Evolutionary conservation across 2,113 vertebrate species (phyloP).

Genomic region (Phrynosoma blainvillii): DNA sequence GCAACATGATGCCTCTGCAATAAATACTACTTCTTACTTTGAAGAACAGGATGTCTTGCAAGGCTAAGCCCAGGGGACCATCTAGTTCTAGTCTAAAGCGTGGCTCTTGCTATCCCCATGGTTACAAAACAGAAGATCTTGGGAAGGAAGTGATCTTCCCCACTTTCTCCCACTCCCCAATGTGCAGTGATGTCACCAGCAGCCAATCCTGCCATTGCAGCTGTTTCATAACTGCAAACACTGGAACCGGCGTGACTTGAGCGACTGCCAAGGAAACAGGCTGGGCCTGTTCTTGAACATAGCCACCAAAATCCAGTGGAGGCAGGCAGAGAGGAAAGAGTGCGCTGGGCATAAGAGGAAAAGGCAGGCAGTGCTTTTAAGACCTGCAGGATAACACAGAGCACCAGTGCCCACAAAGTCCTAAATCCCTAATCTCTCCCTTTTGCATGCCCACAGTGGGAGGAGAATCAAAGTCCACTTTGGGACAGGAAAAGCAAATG

Average conservation of each 20-base stretch:
- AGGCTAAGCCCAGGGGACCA: neutral
- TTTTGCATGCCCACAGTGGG: neutral
- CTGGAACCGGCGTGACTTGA: neutral
- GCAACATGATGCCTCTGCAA: neutral
- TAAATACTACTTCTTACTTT: neutral
- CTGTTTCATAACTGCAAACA: slow-evolving; percentile 25
- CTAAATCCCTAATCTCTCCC: neutral
- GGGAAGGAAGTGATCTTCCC: neutral
- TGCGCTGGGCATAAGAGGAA: neutral
- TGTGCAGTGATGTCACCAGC: slow-evolving; percentile 18
- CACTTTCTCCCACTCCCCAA: too few species aligned
- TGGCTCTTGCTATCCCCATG: neutral
- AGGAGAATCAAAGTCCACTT: neutral
- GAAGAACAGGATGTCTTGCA: slow-evolving; percentile 5
- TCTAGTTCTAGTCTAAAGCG: too few species aligned
- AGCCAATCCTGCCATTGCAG: slow-evolving; percentile 27
- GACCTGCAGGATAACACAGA: neutral
- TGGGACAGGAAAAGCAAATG: neutral
- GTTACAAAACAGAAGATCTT: slow-evolving; percentile 21
- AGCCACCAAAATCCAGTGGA: neutral
- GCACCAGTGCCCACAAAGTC: neutral
- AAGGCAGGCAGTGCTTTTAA: neutral
- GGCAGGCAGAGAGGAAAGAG: neutral
- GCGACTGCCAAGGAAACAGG: neutral
- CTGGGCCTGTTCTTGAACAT: neutral